Conservation (phyloP, 2,888 invertebrate genomes). For the Eupithecia pulchellata region DNA sequence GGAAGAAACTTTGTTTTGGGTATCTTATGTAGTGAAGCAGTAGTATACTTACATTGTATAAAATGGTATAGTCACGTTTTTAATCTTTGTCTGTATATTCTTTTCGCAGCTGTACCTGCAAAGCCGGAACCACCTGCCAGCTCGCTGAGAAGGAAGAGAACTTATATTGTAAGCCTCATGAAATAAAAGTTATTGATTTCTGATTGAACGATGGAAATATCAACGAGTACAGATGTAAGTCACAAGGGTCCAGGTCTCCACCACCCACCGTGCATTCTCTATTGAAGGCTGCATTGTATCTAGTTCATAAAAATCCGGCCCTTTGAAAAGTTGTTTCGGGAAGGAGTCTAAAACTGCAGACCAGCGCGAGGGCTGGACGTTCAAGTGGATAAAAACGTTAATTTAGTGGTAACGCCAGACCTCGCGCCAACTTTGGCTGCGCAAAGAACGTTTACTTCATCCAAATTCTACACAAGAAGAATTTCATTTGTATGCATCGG, state of each 20-base stretch:
- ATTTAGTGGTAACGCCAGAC: no score
- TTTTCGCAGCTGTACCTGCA: slow-evolving; percentile 1
- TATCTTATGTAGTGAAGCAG: no score
- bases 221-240: not conserved
- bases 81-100: not conserved
- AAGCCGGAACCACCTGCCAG: not conserved
- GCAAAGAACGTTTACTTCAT: not conserved
- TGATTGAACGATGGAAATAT: not conserved
- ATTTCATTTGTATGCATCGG: no score
- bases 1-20: no score
- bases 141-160: not conserved
- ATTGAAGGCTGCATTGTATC: not conserved
- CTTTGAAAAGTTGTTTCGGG: not conserved
- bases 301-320: not conserved
- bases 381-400: no score
- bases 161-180: not conserved
- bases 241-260: not conserved
- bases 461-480: no score
- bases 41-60: no score
- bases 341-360: not conserved
- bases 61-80: not conserved
- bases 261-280: slow-evolving; percentile 3
- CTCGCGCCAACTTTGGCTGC: not conserved
- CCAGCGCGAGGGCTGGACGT: no score
- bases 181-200: not conserved